A percentile compares a stretch with the other conserved stretches of the same genome.
Conservation (phyloP, 2,113 vertebrate species). For the Emberiza fucata region DNA sequence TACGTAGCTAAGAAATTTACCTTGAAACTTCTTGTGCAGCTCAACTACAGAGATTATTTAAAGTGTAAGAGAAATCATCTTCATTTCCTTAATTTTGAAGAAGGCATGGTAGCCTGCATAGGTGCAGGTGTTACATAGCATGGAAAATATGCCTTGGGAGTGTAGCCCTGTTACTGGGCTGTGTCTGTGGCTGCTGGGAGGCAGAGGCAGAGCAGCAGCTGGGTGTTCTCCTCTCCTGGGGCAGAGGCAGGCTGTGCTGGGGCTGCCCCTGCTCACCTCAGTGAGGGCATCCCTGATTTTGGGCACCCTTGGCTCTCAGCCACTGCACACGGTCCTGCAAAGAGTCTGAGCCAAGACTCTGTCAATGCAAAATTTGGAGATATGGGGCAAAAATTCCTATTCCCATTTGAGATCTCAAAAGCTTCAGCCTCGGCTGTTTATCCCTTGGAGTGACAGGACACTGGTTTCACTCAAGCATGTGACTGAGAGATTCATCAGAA, state of each 20-base stretch:
- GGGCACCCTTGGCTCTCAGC: background rate
- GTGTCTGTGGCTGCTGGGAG: background rate
- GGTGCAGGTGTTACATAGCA: rapidly evolving
- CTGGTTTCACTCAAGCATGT: background rate
- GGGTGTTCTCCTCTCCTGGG: background rate
- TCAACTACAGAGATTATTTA: background rate
- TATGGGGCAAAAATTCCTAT: background rate
- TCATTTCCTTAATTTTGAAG: background rate
- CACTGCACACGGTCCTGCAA: background rate
- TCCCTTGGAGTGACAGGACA: background rate
- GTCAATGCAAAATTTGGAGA: background rate
- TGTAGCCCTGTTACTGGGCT: rapidly evolving
- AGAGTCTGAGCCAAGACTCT: background rate
- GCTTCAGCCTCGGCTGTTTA: background rate
- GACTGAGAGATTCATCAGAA: background rate
- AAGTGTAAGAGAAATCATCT: background rate
- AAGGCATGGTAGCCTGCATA: background rate
- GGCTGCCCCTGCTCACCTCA: background rate
- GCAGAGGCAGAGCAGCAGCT: background rate
- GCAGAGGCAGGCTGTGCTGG: background rate
- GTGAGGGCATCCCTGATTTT: background rate
- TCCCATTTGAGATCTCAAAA: rapidly evolving
- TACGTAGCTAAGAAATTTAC: background rate
- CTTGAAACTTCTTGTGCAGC: background rate
- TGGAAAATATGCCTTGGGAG: rapidly evolving